Conservation (phyloP, 2,888 invertebrate species). For the Dryocosmus kuriphilus region DNA sequence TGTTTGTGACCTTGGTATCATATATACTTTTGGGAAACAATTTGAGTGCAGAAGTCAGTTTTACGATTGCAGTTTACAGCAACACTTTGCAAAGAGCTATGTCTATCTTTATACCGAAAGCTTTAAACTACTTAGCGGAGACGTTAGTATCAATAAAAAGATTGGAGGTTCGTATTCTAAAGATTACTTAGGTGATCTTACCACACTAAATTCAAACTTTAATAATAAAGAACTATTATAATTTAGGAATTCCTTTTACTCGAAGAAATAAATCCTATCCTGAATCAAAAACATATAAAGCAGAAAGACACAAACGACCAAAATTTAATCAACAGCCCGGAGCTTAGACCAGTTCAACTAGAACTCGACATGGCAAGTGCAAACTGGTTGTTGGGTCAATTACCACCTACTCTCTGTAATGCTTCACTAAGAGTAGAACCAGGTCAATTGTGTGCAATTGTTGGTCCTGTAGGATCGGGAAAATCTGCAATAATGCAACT, state of each 20-base stretch:
- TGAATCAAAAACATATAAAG: slow-evolving; percentile 29
- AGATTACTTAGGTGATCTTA: background rate
- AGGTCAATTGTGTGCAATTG: slow-evolving; percentile 79
- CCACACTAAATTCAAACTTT: background rate
- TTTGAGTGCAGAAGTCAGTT: slow-evolving; percentile 77
- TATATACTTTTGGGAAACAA: slow-evolving; percentile 77
- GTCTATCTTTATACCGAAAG: slow-evolving; percentile 82
- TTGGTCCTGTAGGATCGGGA: slow-evolving; percentile 85
- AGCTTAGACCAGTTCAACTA: slow-evolving; percentile 64
- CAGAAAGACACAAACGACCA: background rate
- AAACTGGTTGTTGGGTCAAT: slow-evolving; percentile 68
- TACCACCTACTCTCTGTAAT: slow-evolving; percentile 77
- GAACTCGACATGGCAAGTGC: slow-evolving; percentile 66
- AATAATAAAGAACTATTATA: slow-evolving; percentile 13
- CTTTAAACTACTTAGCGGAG: slow-evolving; percentile 78
- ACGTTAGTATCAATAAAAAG: slow-evolving; percentile 80
- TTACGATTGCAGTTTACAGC: slow-evolving; percentile 82
- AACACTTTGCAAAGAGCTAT: slow-evolving; percentile 82
- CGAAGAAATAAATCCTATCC: slow-evolving; percentile 62
- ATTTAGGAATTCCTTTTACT: slow-evolving; percentile 67
- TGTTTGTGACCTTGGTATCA: slow-evolving; percentile 83
- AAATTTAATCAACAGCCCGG: slow-evolving; percentile 3
- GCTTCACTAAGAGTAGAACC: slow-evolving; percentile 76
- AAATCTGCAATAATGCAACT: slow-evolving; percentile 79
- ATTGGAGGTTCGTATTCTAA: slow-evolving; percentile 75